Percentiles rank a stretch among this genome's conserved stretches.
phyloP scores from a whole-genome alignment of 2,888 invertebrate genomes.

The Heliconius hortense region DNA sequence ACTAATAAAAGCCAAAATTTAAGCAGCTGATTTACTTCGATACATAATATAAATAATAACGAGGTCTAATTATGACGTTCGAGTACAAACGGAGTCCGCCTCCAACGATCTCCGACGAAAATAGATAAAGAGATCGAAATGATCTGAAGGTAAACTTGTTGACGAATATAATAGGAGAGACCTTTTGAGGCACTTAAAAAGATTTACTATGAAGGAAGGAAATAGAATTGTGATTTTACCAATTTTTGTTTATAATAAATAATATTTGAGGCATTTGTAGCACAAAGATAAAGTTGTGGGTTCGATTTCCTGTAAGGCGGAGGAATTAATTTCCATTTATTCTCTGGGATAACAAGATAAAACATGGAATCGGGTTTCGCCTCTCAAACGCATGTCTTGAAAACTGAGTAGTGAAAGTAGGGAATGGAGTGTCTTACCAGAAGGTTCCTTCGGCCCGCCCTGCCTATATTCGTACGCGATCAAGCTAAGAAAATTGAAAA shows the following conservation, averaged over 20 bases:
- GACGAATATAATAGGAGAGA: not conserved
- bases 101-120: not conserved
- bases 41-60: not conserved
- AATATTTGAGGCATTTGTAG: not conserved
- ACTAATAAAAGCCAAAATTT: too few relatives aligned
- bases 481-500: too few relatives aligned
- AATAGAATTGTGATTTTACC: too few relatives aligned
- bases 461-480: too few relatives aligned
- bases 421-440: not conserved
- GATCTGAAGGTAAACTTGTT: slow-evolving; percentile 8
- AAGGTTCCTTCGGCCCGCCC: not conserved
- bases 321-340: not conserved
- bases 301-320: not conserved
- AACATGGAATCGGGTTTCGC: not conserved
- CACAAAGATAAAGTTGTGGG: not conserved
- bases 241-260: too few relatives aligned
- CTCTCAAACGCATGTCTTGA: not conserved
- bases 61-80: not conserved
- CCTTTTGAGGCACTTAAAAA: not conserved
- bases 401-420: not conserved
- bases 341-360: not conserved
- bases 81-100: slow-evolving; percentile 1
- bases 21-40: not conserved
- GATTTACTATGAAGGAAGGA: not conserved
- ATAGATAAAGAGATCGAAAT: not conserved